phyloP scores from a whole-genome alignment of 2,797 vertebrate species.

The Poeciliopsis presidionis region DNA sequence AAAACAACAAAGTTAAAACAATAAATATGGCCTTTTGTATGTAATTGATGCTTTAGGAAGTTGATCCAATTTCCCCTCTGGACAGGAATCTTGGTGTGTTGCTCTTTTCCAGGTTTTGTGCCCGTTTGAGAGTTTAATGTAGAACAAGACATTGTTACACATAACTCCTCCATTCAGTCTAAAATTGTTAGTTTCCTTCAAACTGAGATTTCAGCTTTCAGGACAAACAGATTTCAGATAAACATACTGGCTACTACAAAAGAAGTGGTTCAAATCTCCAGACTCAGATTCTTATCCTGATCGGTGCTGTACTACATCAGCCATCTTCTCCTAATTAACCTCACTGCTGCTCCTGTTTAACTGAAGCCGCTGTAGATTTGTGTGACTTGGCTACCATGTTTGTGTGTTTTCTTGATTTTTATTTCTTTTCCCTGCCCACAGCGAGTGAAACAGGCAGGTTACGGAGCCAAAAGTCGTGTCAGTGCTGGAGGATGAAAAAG shows the following conservation, averaged over 20 bases:
- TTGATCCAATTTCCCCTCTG: background rate
- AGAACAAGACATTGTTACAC: background rate
- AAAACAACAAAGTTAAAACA: background rate
- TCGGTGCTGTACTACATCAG: background rate
- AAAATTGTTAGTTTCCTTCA: background rate
- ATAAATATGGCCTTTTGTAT: background rate
- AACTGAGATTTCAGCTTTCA: background rate
- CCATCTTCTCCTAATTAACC: slow-evolving; percentile 20
- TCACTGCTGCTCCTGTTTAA: slow-evolving; percentile 10
- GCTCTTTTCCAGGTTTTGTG: background rate
- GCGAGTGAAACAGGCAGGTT: slow-evolving; percentile 20
- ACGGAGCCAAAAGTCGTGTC: slow-evolving; percentile 45
- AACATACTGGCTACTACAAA: background rate
- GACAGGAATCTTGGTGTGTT: background rate
- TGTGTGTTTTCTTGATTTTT: slow-evolving; percentile 6
- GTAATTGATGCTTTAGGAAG: background rate
- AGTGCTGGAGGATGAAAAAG: slow-evolving; percentile 29
- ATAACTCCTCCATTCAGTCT: background rate
- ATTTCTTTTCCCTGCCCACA: slow-evolving; percentile 7
- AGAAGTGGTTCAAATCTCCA: slow-evolving; percentile 1
- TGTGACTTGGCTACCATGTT: slow-evolving; percentile 13
- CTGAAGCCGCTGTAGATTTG: slow-evolving; percentile 8
- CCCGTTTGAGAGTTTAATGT: background rate
- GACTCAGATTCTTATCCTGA: background rate
- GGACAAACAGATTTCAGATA: background rate